Percentiles rank a stretch among this genome's conserved stretches.
phyloP scores from a whole-genome alignment of 2,888 invertebrate genomes.

The Macaria notata region DNA sequence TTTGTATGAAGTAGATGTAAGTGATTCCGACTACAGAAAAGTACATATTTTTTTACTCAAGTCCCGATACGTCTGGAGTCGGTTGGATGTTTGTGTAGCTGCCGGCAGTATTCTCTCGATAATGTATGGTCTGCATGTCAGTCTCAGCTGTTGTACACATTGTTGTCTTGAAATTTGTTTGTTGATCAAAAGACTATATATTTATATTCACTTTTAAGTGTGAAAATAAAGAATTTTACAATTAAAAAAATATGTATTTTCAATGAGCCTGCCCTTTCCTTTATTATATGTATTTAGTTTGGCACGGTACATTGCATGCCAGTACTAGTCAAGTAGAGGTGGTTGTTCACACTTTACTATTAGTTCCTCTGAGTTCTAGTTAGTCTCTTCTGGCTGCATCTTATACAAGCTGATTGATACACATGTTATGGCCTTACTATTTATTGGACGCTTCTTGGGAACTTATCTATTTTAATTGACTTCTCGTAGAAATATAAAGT shows the following conservation, averaged over 20 bases:
- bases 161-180: conserved; percentile 40
- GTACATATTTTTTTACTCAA: conserved; percentile 34
- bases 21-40: conserved; percentile 12
- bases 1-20: background rate
- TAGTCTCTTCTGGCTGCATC: conserved; percentile 30
- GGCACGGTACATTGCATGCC: conserved; percentile 33
- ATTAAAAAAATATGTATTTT: conserved; percentile 66
- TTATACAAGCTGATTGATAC: conserved; percentile 14
- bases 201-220: conserved; percentile 62
- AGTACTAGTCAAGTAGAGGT: conserved; percentile 25
- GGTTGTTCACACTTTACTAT: conserved; percentile 25
- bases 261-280: conserved; percentile 55
- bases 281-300: conserved; percentile 22
- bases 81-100: conserved; percentile 32
- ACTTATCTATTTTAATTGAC: conserved; percentile 8
- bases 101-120: conserved; percentile 24
- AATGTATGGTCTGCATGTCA: conserved; percentile 37
- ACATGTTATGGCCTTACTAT: conserved; percentile 18
- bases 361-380: conserved; percentile 16
- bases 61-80: conserved; percentile 29
- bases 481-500: conserved; percentile 6
- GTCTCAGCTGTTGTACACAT: conserved; percentile 34
- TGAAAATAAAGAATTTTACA: conserved; percentile 69
- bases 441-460: conserved; percentile 18
- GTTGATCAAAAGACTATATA: conserved; percentile 55